These are phyloP conservation scores for Camelus bactrianus DNA, from an alignment of 2,113 vertebrate species.

Conservation along the genomic window DNA sequence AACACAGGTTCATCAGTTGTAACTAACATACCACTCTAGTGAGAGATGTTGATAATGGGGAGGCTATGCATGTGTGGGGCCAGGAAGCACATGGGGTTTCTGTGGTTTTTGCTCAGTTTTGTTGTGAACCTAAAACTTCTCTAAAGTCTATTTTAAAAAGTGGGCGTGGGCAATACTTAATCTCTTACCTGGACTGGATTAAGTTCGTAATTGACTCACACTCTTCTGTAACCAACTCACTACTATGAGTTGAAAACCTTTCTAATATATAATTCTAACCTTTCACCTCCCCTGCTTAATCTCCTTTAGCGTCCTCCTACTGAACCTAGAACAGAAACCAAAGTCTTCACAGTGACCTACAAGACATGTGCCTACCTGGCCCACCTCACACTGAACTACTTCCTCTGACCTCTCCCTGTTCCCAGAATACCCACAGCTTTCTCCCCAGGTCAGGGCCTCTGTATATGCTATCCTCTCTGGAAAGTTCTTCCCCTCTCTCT, in stretches of 20 bases:
- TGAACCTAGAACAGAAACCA: background rate
- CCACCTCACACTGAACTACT: background rate
- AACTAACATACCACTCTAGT: background rate
- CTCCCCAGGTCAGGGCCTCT: background rate
- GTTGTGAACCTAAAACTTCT: background rate
- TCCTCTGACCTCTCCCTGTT: background rate
- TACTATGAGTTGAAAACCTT: background rate
- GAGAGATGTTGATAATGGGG: too few species aligned
- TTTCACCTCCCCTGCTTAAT: background rate
- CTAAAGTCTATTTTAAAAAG: background rate
- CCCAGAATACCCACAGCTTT: background rate
- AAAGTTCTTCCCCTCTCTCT: background rate
- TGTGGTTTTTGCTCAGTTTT: background rate
- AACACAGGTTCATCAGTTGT: background rate
- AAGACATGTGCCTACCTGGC: background rate
- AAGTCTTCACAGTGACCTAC: background rate
- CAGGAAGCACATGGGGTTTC: background rate
- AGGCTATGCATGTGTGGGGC: background rate
- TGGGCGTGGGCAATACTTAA: background rate
- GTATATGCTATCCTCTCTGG: background rate
- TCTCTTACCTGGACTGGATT: background rate
- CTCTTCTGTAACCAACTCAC: background rate
- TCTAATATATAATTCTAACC: background rate
- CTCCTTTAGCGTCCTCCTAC: background rate
- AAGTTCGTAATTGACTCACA: background rate